Base-by-base conservation (phyloP, 1,140 invertebrate species). In the Oreohelix idahoensis region DNA sequence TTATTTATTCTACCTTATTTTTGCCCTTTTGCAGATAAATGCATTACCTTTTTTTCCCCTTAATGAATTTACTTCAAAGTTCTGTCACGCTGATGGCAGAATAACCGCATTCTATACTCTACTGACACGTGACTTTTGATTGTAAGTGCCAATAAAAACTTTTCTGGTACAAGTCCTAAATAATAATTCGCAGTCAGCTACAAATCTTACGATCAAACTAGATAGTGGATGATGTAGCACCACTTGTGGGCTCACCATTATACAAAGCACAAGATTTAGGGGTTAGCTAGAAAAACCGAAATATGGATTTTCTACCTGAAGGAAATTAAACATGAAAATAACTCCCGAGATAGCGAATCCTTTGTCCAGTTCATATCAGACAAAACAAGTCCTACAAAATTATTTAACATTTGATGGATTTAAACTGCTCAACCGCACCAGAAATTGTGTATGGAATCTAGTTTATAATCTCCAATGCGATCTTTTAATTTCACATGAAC, bases 401-500 rank as follows among this genome's bases (percentile, higher is more conserved):
- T 66, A 66, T 32, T 66, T 66, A 66, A 11, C 63, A 5, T 66
- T 66, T 66, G 63, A 66, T 66, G 5, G 26, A 20, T 20, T 58
- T 58, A 11, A 23, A 8, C 29, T 35, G 29, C 5, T 4, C 29
- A 66, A 20, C 5, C 5, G 17, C 20, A 66, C 29, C 29, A 8
- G 63, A 66, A 66, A 17, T 32, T 35, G 29, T 35, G 63, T 35
- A 5, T 66, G 29, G 4, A 23, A 32, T 66, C 63, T 66, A 5
- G n/a, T 35, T 32, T 11, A 58, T 58, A 32, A 66, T 66, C 63
- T 8, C 5, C 20, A 11, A 23, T 66, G 32, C 29, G 1, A 66
- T 66, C 63, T 66, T 32, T 66, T 35, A 66, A 66, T 66, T 66
- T 66, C 63, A 32, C 63, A 17, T 32, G 63, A 32, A 66, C 63